Evolutionary conservation across 2,797 vertebrate species (phyloP).

Genomic region (Moxostoma hubbsi): DNA sequence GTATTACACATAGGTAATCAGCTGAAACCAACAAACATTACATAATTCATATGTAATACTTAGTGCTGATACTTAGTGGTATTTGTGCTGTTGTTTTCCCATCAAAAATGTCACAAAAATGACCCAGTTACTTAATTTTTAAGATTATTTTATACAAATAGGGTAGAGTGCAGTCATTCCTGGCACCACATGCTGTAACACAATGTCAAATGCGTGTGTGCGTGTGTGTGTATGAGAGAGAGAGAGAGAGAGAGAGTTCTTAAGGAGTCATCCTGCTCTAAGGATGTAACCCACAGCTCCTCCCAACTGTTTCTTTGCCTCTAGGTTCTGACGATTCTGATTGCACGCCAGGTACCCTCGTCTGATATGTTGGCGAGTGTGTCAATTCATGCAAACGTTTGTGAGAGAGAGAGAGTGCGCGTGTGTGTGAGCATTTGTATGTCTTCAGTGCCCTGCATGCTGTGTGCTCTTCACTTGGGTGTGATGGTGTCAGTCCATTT

Average conservation of each 20-base stretch:
- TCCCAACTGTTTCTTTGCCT: constrained; percentile 83
- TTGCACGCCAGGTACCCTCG: constrained; percentile 96
- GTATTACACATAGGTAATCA: too few species aligned
- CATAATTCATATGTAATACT: too few species aligned
- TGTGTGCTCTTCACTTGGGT: constrained; percentile 73
- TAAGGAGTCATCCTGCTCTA: constrained; percentile 53
- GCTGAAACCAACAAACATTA: too few species aligned
- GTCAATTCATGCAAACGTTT: constrained; percentile 59
- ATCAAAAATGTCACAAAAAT: not conserved
- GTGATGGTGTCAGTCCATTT: constrained; percentile 67
- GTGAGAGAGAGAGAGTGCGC: constrained; percentile 39
- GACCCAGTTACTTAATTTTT: not conserved
- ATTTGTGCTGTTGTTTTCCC: too few species aligned
- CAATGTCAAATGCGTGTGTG: constrained; percentile 23
- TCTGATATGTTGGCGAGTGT: constrained; percentile 67
- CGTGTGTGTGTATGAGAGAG: too few species aligned
- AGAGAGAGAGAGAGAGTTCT: constrained; percentile 39
- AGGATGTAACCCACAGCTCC: constrained; percentile 77
- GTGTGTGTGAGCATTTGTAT: constrained; percentile 30
- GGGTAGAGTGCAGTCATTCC: too few species aligned
- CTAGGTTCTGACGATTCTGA: constrained; percentile 99
- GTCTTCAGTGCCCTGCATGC: constrained; percentile 72
- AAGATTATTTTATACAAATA: not conserved
- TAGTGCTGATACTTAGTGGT: too few species aligned
- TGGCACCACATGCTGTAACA: not conserved